Percentiles rank a stretch among this genome's conserved stretches.
These are phyloP conservation scores for Thrips palmi DNA, from an alignment of 1,140 invertebrate genomes.

Conservation along the genomic window DNA sequence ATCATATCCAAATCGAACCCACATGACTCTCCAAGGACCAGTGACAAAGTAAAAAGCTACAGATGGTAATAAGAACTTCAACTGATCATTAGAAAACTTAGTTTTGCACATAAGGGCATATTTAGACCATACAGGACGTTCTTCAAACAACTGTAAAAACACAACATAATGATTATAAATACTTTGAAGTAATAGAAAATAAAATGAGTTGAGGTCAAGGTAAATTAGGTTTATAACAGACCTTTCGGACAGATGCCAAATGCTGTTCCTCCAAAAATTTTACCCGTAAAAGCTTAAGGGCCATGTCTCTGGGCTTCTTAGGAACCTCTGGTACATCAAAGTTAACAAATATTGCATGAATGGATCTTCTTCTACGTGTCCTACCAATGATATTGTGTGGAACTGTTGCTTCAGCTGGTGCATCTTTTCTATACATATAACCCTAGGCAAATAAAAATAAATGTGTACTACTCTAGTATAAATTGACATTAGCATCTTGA, in stretches of 20 bases:
- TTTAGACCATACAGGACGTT: constrained; percentile 71
- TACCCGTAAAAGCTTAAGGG: constrained; percentile 27
- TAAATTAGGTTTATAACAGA: constrained; percentile 10
- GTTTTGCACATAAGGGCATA: constrained; percentile 47
- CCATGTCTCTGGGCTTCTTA: constrained; percentile 27
- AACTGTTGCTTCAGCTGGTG: constrained; percentile 16
- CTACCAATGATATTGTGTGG: constrained; percentile 29
- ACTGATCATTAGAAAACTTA: constrained; percentile 34
- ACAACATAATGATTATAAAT: background rate
- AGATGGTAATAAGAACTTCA: constrained; percentile 64
- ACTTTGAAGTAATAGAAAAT: background rate
- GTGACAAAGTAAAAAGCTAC: constrained; percentile 67
- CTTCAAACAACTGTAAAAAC: constrained; percentile 37
- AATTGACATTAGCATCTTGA: background rate
- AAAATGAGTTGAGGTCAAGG: background rate
- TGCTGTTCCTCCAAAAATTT: constrained; percentile 27
- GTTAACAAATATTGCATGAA: constrained; percentile 31
- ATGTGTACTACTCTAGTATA: constrained; percentile 3
- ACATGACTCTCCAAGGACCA: constrained; percentile 76
- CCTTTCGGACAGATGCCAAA: constrained; percentile 29
- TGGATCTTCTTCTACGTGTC: constrained; percentile 29
- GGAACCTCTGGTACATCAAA: constrained; percentile 33
- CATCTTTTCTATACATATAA: constrained; percentile 24
- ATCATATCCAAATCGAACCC: constrained; percentile 74
- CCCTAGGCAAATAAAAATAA: constrained; percentile 14